A percentile compares a stretch with the other conserved stretches of the same genome.
Conservation (phyloP, 2,113 vertebrate species). For the Hypanus sabinus region DNA sequence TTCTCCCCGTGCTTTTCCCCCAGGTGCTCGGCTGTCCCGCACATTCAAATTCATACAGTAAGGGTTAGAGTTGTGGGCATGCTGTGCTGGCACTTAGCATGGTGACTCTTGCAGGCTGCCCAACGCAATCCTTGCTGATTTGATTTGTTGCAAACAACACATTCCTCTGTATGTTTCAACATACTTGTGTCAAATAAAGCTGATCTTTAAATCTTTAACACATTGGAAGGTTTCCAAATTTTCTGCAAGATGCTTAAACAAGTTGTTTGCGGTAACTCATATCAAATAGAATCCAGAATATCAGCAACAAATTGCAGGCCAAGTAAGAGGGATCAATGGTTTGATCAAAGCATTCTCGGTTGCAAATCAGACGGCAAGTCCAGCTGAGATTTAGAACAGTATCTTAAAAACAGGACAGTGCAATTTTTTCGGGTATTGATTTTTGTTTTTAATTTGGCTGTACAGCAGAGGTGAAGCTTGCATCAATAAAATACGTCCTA, state of each 20-base stretch:
- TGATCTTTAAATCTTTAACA: too few relatives aligned
- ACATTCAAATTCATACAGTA: too few relatives aligned
- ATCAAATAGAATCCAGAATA: background rate
- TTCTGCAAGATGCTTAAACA: background rate
- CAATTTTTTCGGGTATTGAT: constrained; percentile 3
- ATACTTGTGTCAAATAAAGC: too few relatives aligned
- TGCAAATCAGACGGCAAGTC: background rate
- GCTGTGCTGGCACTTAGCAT: too few relatives aligned
- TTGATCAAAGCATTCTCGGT: background rate
- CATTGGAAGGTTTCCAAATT: background rate
- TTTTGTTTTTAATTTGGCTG: background rate
- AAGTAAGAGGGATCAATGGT: background rate
- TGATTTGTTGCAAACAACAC: too few relatives aligned
- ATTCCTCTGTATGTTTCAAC: too few relatives aligned
- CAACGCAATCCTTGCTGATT: too few relatives aligned
- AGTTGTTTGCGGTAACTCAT: background rate
- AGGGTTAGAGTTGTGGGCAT: too few relatives aligned
- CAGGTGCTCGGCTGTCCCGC: too few relatives aligned
- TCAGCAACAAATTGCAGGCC: background rate
- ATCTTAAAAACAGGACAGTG: background rate
- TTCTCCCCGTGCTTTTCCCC: too few relatives aligned
- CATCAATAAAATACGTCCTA: background rate
- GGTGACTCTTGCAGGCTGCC: too few relatives aligned
- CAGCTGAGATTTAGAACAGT: background rate
- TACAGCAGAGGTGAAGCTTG: background rate